Percentiles rank a stretch among this genome's conserved stretches.
phyloP scores from a whole-genome alignment of 1,140 invertebrate species.

The Drosophila dunni region DNA sequence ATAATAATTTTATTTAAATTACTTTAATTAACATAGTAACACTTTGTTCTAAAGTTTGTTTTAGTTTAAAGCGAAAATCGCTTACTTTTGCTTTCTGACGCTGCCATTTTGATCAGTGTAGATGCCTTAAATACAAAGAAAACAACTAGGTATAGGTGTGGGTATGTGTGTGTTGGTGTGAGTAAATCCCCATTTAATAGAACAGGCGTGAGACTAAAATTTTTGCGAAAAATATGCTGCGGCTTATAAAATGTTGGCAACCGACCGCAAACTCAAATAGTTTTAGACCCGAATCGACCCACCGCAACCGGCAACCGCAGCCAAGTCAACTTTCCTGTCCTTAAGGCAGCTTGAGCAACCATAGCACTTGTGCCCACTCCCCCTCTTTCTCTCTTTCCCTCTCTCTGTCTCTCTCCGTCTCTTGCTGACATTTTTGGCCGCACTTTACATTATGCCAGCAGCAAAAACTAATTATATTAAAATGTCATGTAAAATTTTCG shows the following conservation, averaged over 20 bases:
- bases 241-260: conserved; percentile 67
- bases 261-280: conserved; percentile 67
- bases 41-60: no score
- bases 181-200: conserved; percentile 78
- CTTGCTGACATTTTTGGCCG: conserved; percentile 79
- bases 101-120: no score
- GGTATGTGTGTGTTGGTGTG: conserved; percentile 4
- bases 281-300: conserved; percentile 47
- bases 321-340: conserved; percentile 67
- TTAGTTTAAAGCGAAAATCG: no score
- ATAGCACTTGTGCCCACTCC: neutral
- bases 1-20: no score
- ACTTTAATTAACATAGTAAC: no score
- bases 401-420: conserved; percentile 10
- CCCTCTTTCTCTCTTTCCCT: neutral
- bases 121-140: conserved; percentile 18
- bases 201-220: conserved; percentile 68
- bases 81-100: no score
- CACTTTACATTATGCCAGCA: conserved; percentile 77
- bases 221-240: conserved; percentile 71
- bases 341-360: conserved; percentile 51
- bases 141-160: conserved; percentile 31
- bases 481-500: conserved; percentile 77
- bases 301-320: conserved; percentile 35
- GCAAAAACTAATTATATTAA: conserved; percentile 83